Evolutionary conservation across 2,797 vertebrate genomes (phyloP).

Genomic region (Scarus forsteni): DNA sequence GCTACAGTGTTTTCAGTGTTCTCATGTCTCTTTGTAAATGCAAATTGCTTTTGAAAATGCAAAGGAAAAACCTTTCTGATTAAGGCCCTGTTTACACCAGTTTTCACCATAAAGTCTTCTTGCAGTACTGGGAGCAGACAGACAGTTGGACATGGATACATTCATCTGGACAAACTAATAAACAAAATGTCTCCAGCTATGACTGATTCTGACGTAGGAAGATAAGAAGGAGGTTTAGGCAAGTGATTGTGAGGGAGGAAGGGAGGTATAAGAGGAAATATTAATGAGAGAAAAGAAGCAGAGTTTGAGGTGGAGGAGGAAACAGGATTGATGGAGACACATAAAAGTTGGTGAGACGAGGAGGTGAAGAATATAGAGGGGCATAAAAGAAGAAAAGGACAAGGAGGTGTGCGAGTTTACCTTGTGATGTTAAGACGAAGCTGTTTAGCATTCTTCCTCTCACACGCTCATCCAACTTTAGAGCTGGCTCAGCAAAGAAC

Average conservation of each 20-base stretch:
- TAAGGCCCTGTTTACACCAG: too few relatives aligned
- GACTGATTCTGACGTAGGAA: background rate
- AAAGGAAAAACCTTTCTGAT: too few relatives aligned
- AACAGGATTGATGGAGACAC: constrained; percentile 51
- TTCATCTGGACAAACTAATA: too few relatives aligned
- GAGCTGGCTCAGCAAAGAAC: constrained; percentile 77
- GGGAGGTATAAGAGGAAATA: constrained; percentile 28
- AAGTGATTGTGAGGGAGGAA: constrained; percentile 14
- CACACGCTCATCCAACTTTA: constrained; percentile 61
- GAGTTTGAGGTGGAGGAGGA: constrained; percentile 25
- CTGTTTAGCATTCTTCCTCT: constrained; percentile 59
- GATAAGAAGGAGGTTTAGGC: background rate
- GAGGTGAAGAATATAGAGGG: constrained; percentile 13
- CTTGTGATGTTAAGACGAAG: constrained; percentile 38
- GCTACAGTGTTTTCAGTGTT: too few relatives aligned
- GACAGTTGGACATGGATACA: too few relatives aligned
- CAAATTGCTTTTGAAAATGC: too few relatives aligned
- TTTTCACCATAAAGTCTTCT: too few relatives aligned
- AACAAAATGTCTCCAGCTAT: too few relatives aligned
- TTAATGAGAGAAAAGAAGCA: constrained; percentile 37
- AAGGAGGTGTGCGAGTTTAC: constrained; percentile 43
- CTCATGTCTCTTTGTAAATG: too few relatives aligned
- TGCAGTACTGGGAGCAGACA: too few relatives aligned
- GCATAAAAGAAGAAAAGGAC: constrained; percentile 27
- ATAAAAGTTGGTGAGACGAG: constrained; percentile 38